A percentile compares a stretch with the other conserved stretches of the same genome.
Evolutionary conservation across 2,797 vertebrate species (phyloP).

Genomic region (Carapus acus): DNA sequence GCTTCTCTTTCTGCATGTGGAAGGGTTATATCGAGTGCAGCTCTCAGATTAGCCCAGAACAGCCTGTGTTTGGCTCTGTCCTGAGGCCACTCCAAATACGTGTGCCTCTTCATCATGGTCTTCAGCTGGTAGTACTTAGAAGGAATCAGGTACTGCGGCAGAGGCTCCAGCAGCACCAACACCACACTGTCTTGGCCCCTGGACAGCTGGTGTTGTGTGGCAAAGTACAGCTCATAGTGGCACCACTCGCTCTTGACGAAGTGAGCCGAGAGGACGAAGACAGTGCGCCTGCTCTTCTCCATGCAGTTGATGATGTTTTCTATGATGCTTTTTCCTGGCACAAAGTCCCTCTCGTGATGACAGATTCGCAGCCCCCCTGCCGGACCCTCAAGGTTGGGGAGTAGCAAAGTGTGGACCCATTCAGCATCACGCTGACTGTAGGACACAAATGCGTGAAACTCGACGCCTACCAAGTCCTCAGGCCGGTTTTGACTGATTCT

Average conservation of each 20-base stretch:
- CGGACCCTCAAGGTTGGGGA: slow-evolving; percentile 74
- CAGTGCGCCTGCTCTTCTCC: slow-evolving; percentile 81
- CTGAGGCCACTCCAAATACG: slow-evolving; percentile 85
- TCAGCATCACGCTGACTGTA: slow-evolving; percentile 78
- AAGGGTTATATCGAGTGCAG: slow-evolving; percentile 70
- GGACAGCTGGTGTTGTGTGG: slow-evolving; percentile 78
- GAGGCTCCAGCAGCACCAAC: slow-evolving; percentile 82
- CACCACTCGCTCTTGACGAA: slow-evolving; percentile 93
- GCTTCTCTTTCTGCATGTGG: slow-evolving; percentile 22
- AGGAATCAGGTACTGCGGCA: slow-evolving; percentile 78
- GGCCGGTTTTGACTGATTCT: slow-evolving; percentile 33
- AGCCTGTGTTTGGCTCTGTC: slow-evolving; percentile 79
- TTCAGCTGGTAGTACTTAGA: slow-evolving; percentile 82
- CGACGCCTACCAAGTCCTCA: slow-evolving; percentile 59
- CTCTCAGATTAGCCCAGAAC: slow-evolving; percentile 83
- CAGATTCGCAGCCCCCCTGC: slow-evolving; percentile 69
- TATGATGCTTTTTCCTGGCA: slow-evolving; percentile 81
- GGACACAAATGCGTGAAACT: slow-evolving; percentile 85
- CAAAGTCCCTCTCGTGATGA: slow-evolving; percentile 82
- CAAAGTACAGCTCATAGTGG: slow-evolving; percentile 91
- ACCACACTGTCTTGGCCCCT: slow-evolving; percentile 75
- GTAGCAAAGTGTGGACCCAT: slow-evolving; percentile 78
- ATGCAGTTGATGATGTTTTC: slow-evolving; percentile 86
- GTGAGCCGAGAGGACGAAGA: slow-evolving; percentile 85
- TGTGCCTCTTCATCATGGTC: slow-evolving; percentile 78